Conservation (phyloP, 2,888 invertebrate genomes). For the Chrysolina americana region DNA sequence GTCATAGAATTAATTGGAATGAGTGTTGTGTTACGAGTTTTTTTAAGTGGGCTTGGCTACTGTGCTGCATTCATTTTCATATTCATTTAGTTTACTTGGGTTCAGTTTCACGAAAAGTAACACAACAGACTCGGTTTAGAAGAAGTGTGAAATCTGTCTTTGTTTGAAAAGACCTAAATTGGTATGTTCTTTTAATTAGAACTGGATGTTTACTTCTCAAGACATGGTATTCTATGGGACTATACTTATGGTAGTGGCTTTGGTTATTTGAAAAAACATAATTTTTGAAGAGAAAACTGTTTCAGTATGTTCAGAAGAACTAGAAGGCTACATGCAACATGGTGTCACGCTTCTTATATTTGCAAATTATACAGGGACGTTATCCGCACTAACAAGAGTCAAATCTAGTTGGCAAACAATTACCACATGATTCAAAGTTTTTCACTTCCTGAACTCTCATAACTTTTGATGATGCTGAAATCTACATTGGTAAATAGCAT, state of each 20-base stretch:
- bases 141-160: conserved; percentile 34
- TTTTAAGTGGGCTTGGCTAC: conserved; percentile 17
- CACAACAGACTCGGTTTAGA: conserved; percentile 12
- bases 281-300: no score
- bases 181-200: conserved; percentile 27
- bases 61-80: conserved; percentile 23
- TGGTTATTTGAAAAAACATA: neutral
- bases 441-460: no score
- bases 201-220: neutral
- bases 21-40: conserved; percentile 56
- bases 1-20: conserved; percentile 61
- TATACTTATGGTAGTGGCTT: neutral
- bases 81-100: conserved; percentile 22
- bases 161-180: conserved; percentile 28
- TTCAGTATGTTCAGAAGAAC: no score
- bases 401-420: no score
- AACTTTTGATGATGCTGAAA: no score
- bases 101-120: conserved; percentile 36
- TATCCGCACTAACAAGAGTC: no score
- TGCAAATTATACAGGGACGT: no score
- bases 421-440: no score
- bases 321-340: no score
- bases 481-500: no score
- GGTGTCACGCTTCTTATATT: no score
- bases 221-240: neutral